phyloP scores from a whole-genome alignment of 2,888 invertebrate species.

The Lutraria lutraria region DNA sequence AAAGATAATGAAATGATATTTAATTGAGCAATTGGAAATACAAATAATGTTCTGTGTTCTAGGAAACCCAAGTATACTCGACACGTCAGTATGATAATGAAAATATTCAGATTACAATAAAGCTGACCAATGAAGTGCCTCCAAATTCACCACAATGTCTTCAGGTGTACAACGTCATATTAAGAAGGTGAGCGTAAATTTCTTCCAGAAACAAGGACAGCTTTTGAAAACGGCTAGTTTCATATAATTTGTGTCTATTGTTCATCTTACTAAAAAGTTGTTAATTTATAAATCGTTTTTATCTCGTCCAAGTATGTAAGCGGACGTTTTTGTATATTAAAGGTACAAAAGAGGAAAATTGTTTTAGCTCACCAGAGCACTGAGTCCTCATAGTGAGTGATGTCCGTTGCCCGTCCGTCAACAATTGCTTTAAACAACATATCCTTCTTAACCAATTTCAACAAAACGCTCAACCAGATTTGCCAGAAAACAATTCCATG shows the following conservation, averaged over 20 bases:
- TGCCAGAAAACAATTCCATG: too few species aligned
- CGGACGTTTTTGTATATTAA: too few species aligned
- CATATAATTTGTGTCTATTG: neutral
- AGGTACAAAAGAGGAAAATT: too few species aligned
- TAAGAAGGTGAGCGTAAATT: constrained; percentile 76
- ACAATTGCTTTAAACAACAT: too few species aligned
- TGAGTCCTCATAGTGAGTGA: too few species aligned
- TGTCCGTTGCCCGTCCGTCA: too few species aligned
- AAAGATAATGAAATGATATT: too few species aligned
- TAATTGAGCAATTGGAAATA: neutral
- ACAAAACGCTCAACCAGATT: too few species aligned
- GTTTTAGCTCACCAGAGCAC: too few species aligned
- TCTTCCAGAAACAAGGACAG: neutral
- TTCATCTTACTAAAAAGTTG: neutral
- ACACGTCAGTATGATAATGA: constrained; percentile 73
- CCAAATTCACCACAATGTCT: constrained; percentile 80
- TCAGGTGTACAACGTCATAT: constrained; percentile 84
- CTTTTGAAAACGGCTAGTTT: too few species aligned
- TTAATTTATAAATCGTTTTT: neutral
- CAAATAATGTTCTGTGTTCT: constrained; percentile 30
- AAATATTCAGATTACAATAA: constrained; percentile 80
- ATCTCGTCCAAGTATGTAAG: too few species aligned
- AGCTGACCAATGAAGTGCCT: constrained; percentile 80
- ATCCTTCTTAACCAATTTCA: too few species aligned
- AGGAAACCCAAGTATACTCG: constrained; percentile 81